These are phyloP conservation scores for Sebastes elongatus DNA, from an alignment of 2,797 vertebrate genomes.

Conservation along the genomic window DNA sequence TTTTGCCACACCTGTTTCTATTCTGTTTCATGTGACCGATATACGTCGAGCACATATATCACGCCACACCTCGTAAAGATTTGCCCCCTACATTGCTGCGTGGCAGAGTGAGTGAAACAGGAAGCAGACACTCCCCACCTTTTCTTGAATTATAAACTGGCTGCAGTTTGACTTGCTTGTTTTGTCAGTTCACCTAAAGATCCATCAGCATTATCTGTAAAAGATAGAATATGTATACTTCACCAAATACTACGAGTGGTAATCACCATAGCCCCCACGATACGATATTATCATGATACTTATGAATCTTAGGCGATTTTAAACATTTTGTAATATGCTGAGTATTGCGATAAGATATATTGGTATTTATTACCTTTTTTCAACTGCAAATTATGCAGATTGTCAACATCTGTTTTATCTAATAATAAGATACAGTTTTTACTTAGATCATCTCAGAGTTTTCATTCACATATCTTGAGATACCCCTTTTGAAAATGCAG, in stretches of 20 bases:
- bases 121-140: neutral
- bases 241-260: neutral
- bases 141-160: neutral
- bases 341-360: too few relatives aligned
- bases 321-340: too few relatives aligned
- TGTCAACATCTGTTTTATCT: neutral
- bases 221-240: neutral
- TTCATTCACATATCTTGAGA: neutral
- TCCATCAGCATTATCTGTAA: neutral
- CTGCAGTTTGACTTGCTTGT: neutral
- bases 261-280: neutral
- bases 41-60: neutral
- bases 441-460: too few relatives aligned
- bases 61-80: neutral
- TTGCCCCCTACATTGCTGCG: neutral
- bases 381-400: neutral
- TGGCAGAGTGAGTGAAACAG: neutral
- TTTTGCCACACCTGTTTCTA: constrained; percentile 9
- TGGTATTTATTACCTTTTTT: neutral
- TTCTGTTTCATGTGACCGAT: constrained; percentile 4
- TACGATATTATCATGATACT: neutral
- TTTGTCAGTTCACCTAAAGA: neutral
- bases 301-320: too few relatives aligned
- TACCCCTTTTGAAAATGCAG: neutral
- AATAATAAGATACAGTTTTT: too few relatives aligned